Base-by-base conservation (phyloP, 2,797 vertebrate species). In the Pseudochromis fuscus region DNA sequence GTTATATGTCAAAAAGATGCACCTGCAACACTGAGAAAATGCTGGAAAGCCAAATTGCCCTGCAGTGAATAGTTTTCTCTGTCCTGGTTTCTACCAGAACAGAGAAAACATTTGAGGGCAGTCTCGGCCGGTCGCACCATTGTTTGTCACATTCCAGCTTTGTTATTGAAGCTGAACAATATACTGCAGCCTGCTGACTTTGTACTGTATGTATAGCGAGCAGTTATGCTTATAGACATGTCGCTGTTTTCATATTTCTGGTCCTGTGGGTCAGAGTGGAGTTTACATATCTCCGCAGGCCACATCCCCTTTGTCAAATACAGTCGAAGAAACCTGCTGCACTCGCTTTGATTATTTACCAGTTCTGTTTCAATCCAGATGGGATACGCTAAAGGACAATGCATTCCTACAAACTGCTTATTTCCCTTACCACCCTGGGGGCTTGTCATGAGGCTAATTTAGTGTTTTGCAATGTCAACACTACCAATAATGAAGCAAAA, bases 131-230 rank as follows among this genome's bases (percentile, higher is more conserved):
- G 52, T 65, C 7, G 23, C 66, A 38, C 35, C 53, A 42, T 77
- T 87, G 83, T 83, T 68, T 66, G 72, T 75, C 58, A 72, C 74
- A 75, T 84, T 86, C 85, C 87, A 87, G 79, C 81, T 86, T 25
- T 76, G 83, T 72, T 79, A 35, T 86, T 78, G 72, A 87, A 81
- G 31, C 53, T 8, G 38, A 83, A 92, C 89, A 87, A 86, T 81
- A 33, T 57, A 52, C 66, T 0, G 46, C 60, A 45, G 50, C 75
- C 53, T 87, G 88, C 91, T 89, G 89, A 92, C 75, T 61, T 27
- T 66, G 64, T 55, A 8, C 33, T 63, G 64, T 37, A 72, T 33
- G 18, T 50, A 35, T 37, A 35, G 61, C 1, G 35, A 65, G 40
- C 66, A 27, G 44, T 24, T 18, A 13, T 25, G 46, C 45, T 50